These are phyloP conservation scores for Chloropsis hardwickii DNA, from an alignment of 2,113 vertebrate species.

Conservation along the genomic window DNA sequence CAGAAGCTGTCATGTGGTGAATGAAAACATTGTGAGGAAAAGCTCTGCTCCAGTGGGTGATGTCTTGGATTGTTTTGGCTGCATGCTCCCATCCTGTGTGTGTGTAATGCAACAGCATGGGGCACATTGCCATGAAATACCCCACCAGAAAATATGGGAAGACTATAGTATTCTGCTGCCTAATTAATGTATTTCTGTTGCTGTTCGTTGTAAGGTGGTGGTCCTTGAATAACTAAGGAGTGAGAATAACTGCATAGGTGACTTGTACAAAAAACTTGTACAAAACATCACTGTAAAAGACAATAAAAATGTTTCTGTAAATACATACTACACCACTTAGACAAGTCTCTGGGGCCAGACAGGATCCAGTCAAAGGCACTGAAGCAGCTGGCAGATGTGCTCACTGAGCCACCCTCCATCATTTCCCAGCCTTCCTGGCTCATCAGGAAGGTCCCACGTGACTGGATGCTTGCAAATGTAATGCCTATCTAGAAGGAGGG, in stretches of 20 bases:
- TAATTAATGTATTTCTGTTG: background rate
- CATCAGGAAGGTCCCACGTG: background rate
- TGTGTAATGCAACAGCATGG: background rate
- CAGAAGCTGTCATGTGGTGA: background rate
- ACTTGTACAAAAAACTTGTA: background rate
- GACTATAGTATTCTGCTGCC: background rate
- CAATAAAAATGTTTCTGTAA: background rate
- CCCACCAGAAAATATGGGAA: background rate
- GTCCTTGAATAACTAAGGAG: background rate
- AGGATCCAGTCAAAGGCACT: background rate
- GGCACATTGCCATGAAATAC: background rate
- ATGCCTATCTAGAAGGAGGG: background rate
- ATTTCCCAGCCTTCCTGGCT: background rate
- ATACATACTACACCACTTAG: background rate
- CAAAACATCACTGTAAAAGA: background rate
- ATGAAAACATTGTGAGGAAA: background rate
- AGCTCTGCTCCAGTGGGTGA: background rate
- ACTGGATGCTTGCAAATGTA: background rate
- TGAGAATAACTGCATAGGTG: background rate
- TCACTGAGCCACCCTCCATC: background rate
- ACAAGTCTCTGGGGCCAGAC: background rate
- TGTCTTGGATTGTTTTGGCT: background rate
- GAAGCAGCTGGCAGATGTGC: background rate
- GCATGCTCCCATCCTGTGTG: accelerated
- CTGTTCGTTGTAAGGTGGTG: background rate